A percentile compares a stretch with the other conserved stretches of the same genome.
Conservation (phyloP, 2,797 vertebrate species). For the Leuciscus waleckii region DNA sequence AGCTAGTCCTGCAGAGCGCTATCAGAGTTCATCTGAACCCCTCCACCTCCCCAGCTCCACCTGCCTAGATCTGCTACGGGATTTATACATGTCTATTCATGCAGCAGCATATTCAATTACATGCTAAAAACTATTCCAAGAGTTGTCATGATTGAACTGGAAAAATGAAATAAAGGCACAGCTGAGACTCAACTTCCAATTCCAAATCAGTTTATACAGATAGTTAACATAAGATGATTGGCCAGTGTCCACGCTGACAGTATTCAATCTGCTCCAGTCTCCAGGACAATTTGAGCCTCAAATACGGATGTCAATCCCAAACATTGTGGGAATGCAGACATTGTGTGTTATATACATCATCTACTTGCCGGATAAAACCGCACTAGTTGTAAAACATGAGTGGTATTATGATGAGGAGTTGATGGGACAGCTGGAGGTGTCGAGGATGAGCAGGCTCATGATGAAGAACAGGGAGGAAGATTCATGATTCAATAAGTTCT, state of each 20-base stretch:
- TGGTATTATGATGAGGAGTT: slow-evolving; percentile 27
- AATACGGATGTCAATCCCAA: background rate
- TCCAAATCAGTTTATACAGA: background rate
- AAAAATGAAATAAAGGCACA: no score
- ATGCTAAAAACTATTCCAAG: background rate
- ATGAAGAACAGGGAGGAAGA: slow-evolving; percentile 31
- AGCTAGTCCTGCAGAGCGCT: background rate
- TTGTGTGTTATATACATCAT: slow-evolving; percentile 9
- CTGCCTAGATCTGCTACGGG: background rate
- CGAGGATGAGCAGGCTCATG: slow-evolving; percentile 34
- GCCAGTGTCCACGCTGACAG: background rate
- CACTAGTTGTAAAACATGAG: slow-evolving; percentile 9
- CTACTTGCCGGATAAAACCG: background rate
- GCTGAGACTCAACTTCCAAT: background rate
- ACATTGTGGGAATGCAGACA: background rate
- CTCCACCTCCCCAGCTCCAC: background rate
- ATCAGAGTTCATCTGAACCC: background rate
- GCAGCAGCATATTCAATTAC: background rate
- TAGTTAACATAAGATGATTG: background rate
- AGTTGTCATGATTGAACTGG: background rate
- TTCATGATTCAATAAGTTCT: slow-evolving; percentile 48
- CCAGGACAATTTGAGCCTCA: background rate
- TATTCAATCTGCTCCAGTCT: background rate
- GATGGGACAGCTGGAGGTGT: slow-evolving; percentile 29
- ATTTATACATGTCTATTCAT: background rate